Evolutionary conservation across 2,797 vertebrate genomes (phyloP), one percentile per base, ranked within the genome.

Genomic region (Loris lydekkerianus): DNA sequence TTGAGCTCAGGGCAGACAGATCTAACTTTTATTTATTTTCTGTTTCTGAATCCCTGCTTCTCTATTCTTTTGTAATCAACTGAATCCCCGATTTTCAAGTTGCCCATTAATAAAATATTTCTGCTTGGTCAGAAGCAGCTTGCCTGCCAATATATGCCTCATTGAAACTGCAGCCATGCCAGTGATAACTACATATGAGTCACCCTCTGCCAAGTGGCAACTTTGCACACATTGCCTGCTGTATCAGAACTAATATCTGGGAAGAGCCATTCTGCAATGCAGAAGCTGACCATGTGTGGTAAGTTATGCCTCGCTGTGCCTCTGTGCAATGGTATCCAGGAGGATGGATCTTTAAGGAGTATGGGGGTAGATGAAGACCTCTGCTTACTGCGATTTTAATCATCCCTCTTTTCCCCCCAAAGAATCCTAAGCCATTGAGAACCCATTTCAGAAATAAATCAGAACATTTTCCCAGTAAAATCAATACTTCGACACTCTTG

Each of bases 401-500:
- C 65, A 89, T 91, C 11, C 23, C 18, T 34, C 75, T 72, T 56
- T 65, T 65, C 58, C 70, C 75, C 17, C 75, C 17, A n/a, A 92
- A 90, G 91, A 86, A 94, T 89, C 88, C 60, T 95, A 58, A 94
- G 72, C 40, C 89, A 89, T 81, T 91, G 76, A 96, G 43, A 95
- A 95, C 37, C 60, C 76, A 84, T 86, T 93, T 96, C 49, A 95
- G 81, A 91, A 94, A 89, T 89, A 92, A 97, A 81, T 95, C 78
- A 94, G 53, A 96, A 73, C 17, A 63, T 95, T 90, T 95, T 96
- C 29, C 75, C 73, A 56, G 85, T 89, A 92, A 95, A 97, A 95
- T 96, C 95, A 91, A 96, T 97, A 89, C 83, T 80, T 69, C 86
- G 27, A 87, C 67, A 83, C 58, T 95, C 96, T 92, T 94, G 94